Conservation (phyloP, 1,140 invertebrate species). For the Panagrolaimus sp. region DNA sequence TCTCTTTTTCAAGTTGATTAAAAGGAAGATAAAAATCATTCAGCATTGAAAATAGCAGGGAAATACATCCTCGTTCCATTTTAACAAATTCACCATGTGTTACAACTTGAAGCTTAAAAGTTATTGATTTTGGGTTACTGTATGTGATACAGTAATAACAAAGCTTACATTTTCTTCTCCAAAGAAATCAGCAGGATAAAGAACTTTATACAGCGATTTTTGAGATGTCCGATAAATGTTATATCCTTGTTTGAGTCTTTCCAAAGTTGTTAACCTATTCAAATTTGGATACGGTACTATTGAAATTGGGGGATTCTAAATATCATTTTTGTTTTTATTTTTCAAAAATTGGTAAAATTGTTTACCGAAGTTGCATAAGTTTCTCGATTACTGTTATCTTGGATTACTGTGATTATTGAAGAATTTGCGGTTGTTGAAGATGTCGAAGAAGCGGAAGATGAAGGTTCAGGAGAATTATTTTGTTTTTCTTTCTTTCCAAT, state of each 20-base stretch:
- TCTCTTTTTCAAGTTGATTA: constrained; percentile 8
- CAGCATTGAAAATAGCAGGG: neutral
- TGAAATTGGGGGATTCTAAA: constrained; percentile 8
- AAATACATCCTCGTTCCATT: neutral
- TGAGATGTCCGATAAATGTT: neutral
- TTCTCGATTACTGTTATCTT: neutral
- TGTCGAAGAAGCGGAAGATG: constrained; percentile 27
- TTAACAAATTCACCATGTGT: neutral
- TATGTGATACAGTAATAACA: neutral
- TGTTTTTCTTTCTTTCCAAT: constrained; percentile 34
- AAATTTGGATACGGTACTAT: neutral
- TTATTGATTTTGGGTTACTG: neutral
- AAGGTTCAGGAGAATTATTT: constrained; percentile 12
- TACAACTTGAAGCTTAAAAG: neutral
- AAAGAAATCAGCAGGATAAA: neutral
- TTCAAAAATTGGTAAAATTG: no score
- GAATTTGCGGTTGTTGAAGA: constrained; percentile 18
- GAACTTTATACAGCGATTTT: neutral
- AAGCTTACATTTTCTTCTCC: neutral
- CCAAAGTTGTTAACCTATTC: no score
- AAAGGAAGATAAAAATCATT: neutral
- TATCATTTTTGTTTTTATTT: no score
- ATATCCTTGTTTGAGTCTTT: no score
- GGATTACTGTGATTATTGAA: neutral
- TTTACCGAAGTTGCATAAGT: neutral